These are phyloP conservation scores for Misgurnus mizolepis DNA, from an alignment of 2,113 vertebrate genomes.

Conservation along the genomic window DNA sequence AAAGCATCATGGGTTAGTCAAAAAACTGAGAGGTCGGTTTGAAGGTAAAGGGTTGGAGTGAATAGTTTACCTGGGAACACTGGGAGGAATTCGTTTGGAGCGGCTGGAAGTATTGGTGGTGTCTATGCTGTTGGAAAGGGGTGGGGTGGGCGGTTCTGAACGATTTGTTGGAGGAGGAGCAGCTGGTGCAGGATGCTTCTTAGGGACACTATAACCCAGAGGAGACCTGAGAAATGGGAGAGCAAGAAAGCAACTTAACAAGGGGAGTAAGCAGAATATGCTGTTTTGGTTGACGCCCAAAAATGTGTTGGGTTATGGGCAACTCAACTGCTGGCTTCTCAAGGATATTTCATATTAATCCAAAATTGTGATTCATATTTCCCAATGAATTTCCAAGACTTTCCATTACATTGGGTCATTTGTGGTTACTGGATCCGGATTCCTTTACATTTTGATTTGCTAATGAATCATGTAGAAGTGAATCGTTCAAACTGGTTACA, in stretches of 20 bases:
- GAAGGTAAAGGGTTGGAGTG: not conserved
- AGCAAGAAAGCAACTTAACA: not conserved
- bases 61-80: slow-evolving; percentile 83
- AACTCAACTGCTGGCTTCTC: too few relatives aligned
- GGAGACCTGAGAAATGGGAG: slow-evolving; percentile 70
- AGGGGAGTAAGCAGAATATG: not conserved
- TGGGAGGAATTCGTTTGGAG: slow-evolving; percentile 75
- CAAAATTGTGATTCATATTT: too few relatives aligned
- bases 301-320: too few relatives aligned
- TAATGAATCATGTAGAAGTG: too few relatives aligned
- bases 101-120: slow-evolving; percentile 71
- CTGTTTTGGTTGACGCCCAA: not conserved
- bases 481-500: too few relatives aligned
- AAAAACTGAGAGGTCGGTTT: not conserved
- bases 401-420: not conserved
- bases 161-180: slow-evolving; percentile 72
- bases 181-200: slow-evolving; percentile 74
- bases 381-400: not conserved
- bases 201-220: slow-evolving; percentile 68
- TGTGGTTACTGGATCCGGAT: not conserved
- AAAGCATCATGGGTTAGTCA: not conserved
- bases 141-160: slow-evolving; percentile 63
- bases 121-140: slow-evolving; percentile 63
- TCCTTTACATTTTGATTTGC: not conserved
- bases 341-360: too few relatives aligned